Evolutionary conservation across 1,140 invertebrate species (phyloP), one percentile per base, ranked within the genome.

Genomic region (Mizuhopecten yessoensis): DNA sequence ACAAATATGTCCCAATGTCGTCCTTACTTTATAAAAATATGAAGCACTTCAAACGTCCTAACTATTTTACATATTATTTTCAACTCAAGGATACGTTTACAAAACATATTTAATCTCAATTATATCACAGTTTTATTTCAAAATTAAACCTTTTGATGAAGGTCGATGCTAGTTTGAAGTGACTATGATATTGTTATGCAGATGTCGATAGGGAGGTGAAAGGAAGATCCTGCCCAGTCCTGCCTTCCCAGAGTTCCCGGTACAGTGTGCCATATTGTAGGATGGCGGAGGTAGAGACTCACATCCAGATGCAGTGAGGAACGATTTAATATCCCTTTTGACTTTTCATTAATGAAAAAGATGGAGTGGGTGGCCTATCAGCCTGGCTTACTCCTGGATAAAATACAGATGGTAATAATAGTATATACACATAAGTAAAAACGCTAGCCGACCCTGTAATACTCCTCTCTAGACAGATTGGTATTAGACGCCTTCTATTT

Each of bases 341-440:
- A 75, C 57, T 75, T 75, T 75, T 75, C 57, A 75, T n/a, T 29
- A 45, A 75, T 29, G 57, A 75, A 29, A n/a, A 29, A 75, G 57
- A 5, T 75, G 57, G 57, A 75, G 57, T 75, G 57, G 57, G 57
- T 75, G 57, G 57, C 57, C 57, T 75, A 17, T 11, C n/a, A 75
- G n/a, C 1, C 57, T 1, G 29, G 57, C 57, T 75, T 75, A 13
- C n/a, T 5, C 29, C 29, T 75, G 9, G 57, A 75, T 75, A 75
- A n/a, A 75, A 5, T 75, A 75, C 57, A 75, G 57, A 75, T 75
- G 57, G 57, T 75, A 29, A 75, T 75, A 29, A 75, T 75, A n/a
- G 57, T 75, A 29, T 75, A n/a, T 75, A 75, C 57, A 75, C 23
- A 75, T 11, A 20, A 75, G 57, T 29, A 15, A 75, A 75, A 75